Evolutionary conservation across 2,888 invertebrate species (phyloP), one percentile per base, ranked within the genome.

Genomic region (Arge pagana): DNA sequence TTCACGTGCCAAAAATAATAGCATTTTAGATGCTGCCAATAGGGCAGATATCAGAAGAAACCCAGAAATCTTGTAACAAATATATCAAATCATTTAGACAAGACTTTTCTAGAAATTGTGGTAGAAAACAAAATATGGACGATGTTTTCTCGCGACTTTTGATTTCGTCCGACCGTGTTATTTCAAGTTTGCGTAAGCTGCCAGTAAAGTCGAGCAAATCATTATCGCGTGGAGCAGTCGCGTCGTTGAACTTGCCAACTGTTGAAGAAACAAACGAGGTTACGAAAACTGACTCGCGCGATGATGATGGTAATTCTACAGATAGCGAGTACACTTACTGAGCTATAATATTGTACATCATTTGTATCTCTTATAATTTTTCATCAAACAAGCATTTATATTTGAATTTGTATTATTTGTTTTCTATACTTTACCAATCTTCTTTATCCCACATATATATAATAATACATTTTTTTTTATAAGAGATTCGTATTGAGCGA

Each of bases 21-120:
- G 31, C 31, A 7, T 50, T 42, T 16, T 50, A 54, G n/a, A 13
- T 61, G 37, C 42, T 65, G 10, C 62, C 66, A 19, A 59, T 64
- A 16, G 60, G 62, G 16, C 57, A 61, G 26, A 30, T 65, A 28
- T 62, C 62, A 11, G 61, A 65, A 50, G 66, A 67, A 50, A 64
- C 66, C 1, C 64, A 66, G 52, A 64, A 67, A 51, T 48, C 64
- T 16, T 52, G 56, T 21, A 60, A 60, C 40, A 59, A 64, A 50
- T 35, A 35, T 35, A 35, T 35, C 7, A 35, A 35, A 35, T 35
- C 35, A 35, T 35, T 35, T 16, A 13, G 35, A 35, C 35, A 11
- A 35, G 35, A 35, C 16, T 35, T 35, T 35, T n/a, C 16, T 10
- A 15, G 35, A 15, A 35, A 35, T 18, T 35, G 7, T 21, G 23